Conservation (phyloP, 1,140 invertebrate genomes). For the Euura saliciscinereae region DNA sequence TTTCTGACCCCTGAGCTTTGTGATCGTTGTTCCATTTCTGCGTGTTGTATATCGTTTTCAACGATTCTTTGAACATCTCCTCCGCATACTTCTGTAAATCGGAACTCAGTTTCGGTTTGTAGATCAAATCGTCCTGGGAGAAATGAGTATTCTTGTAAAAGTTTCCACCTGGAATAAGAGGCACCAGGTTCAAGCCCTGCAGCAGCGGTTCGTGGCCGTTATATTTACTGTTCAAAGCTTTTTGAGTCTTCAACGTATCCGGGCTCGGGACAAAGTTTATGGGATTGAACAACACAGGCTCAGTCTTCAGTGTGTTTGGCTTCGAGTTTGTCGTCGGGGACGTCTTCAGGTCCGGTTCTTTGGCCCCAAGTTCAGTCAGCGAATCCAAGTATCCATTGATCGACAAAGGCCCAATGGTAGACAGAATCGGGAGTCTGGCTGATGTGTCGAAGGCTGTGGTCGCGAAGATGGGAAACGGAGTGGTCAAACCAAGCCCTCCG, state of each 20-base stretch:
- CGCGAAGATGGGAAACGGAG: slow-evolving; percentile 50
- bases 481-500: slow-evolving; percentile 44
- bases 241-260: slow-evolving; percentile 50
- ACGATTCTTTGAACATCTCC: slow-evolving; percentile 57
- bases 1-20: slow-evolving; percentile 29
- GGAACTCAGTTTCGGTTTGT: slow-evolving; percentile 45
- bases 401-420: slow-evolving; percentile 26
- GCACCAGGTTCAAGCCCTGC: slow-evolving; percentile 46
- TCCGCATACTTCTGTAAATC: slow-evolving; percentile 54
- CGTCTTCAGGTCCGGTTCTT: slow-evolving; percentile 24
- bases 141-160: slow-evolving; percentile 45
- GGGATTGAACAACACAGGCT: slow-evolving; percentile 47
- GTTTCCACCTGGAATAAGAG: slow-evolving; percentile 48
- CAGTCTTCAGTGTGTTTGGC: slow-evolving; percentile 22
- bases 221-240: slow-evolving; percentile 45
- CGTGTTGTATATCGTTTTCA: slow-evolving; percentile 55
- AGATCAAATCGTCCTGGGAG: slow-evolving; percentile 35
- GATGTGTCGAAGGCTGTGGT: slow-evolving; percentile 41
- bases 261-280: slow-evolving; percentile 54
- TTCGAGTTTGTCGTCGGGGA: slow-evolving; percentile 16
- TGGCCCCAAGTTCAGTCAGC: slow-evolving; percentile 43
- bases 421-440: slow-evolving; percentile 29
- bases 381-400: slow-evolving; percentile 43
- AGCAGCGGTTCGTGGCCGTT: slow-evolving; percentile 35
- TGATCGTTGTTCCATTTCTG: slow-evolving; percentile 57